Evolutionary conservation across 1,140 invertebrate species (phyloP), one percentile per base, ranked within the genome.

Genomic region (Chironomus striatipennis): DNA sequence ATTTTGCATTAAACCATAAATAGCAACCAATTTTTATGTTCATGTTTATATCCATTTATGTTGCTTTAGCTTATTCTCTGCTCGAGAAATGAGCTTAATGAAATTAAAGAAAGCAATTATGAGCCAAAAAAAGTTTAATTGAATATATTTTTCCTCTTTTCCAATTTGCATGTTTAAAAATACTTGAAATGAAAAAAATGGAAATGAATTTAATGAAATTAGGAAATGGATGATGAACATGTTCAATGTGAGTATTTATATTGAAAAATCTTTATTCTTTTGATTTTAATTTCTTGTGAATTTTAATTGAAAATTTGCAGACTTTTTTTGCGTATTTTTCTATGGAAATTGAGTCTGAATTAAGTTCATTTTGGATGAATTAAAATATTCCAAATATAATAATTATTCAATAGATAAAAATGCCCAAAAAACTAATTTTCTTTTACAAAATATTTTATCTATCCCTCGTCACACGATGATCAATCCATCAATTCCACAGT

Each of bases 151-250:
- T 5, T 5, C 15, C 47, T 1, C 15, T 57, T 57, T 47, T 47
- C 8, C 43, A n/a, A 12, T 57, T 15, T 57, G 12, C 47, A n/a
- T 57, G 24, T 57, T 57, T 47, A 47, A 47, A 57, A 57, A 57
- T 57, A 57, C n/a, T n/a, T 57, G n/a, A n/a, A n/a, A n/a, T n/a
- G n/a, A n/a, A n/a, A 34, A 34, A 34, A 34, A 34, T 34, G 47
- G 4, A 57, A 57, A 34, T 34, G 24, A 34, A 57, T 57, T 15
- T 57, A 5, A 57, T 57, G 12, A 57, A 34, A 34, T 34, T 34
- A 80, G 21, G 70, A 77, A 70, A 79, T 85, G 65, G 88, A 88
- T 77, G 87, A 89, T 73, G 87, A 88, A 79, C 87, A 88, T 80
- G 83, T 89, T 34, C 83, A 84, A 77, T 87, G 87, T 89, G 80